phyloP scores from a whole-genome alignment of 2,888 invertebrate species.

The Xestia ashworthii region DNA sequence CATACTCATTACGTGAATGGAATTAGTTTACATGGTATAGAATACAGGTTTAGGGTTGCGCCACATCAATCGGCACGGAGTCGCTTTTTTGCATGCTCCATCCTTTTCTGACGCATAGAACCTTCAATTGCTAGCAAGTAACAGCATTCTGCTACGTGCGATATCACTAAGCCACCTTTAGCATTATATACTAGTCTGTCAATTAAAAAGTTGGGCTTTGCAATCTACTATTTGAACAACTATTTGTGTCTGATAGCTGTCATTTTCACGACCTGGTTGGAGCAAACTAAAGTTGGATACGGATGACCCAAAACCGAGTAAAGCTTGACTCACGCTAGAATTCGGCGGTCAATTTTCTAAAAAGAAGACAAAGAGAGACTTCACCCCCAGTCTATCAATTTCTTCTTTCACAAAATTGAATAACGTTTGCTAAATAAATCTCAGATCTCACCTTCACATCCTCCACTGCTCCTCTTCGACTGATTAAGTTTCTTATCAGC shows the following conservation, averaged over 20 bases:
- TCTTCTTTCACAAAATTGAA: neutral
- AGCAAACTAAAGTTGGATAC: neutral
- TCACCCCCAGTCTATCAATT: neutral
- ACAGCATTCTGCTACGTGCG: neutral
- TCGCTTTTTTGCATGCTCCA: neutral
- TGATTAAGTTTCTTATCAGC: slow-evolving; percentile 96
- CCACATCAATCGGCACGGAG: neutral
- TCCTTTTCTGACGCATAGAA: neutral
- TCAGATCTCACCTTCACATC: slow-evolving; percentile 92
- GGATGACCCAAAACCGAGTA: neutral
- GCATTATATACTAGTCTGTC: neutral
- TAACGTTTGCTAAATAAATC: neutral
- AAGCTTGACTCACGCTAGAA: neutral
- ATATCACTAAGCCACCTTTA: neutral
- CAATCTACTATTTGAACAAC: neutral
- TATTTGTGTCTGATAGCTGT: neutral
- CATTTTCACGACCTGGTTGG: neutral
- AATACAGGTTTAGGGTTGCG: neutral
- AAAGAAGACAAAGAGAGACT: neutral
- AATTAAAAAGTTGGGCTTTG: neutral
- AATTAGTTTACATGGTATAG: no score
- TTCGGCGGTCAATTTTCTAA: no score
- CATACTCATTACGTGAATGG: neutral
- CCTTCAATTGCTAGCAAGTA: neutral
- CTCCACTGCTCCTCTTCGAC: slow-evolving; percentile 95